Conservation (phyloP, 2,113 vertebrate species). For the Pyrgilauda ruficollis region DNA sequence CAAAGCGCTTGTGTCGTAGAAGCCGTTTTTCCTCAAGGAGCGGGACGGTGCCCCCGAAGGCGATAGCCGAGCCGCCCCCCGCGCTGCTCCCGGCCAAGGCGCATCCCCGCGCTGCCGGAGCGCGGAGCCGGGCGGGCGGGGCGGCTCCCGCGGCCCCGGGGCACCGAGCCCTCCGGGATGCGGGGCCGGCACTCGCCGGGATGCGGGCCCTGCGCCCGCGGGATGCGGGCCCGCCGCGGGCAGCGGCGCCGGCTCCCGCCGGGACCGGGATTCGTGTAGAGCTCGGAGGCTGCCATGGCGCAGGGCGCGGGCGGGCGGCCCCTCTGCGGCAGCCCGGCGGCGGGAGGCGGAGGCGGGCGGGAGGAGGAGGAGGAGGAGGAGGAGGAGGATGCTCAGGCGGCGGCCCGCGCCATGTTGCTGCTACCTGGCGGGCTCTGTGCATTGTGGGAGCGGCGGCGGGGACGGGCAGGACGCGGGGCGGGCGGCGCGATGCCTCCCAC, state of each 20-base stretch:
- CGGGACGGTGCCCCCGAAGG: background rate
- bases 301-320: background rate
- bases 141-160: too few relatives aligned
- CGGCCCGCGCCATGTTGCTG: background rate
- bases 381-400: background rate
- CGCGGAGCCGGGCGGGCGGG: too few relatives aligned
- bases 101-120: background rate
- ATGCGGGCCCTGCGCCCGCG: too few relatives aligned
- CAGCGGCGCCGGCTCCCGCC: too few relatives aligned
- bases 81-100: background rate
- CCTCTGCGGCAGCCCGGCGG: background rate
- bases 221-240: too few relatives aligned
- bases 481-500: background rate
- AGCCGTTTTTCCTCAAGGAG: background rate
- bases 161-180: too few relatives aligned
- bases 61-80: accelerated
- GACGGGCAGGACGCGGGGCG: background rate
- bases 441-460: background rate
- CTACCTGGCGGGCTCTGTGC: background rate
- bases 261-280: too few relatives aligned
- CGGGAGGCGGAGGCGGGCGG: background rate
- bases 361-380: background rate
- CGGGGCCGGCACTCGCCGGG: too few relatives aligned
- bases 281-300: too few relatives aligned
- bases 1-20: accelerated